Evolutionary conservation across 1,140 invertebrate genomes (phyloP).

Genomic region (Eurosta solidaginis): DNA sequence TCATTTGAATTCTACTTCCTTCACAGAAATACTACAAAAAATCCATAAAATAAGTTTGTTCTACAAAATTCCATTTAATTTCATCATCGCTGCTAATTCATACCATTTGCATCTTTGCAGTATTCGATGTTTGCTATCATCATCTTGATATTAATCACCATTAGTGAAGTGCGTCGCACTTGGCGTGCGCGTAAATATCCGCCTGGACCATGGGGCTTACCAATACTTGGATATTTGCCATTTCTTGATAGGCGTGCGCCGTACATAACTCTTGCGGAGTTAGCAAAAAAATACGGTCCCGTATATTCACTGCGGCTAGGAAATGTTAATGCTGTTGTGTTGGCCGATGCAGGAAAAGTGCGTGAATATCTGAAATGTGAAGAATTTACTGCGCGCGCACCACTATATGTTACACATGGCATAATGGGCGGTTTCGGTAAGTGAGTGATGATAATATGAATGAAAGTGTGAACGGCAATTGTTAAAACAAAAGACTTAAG

Average conservation of each 20-base stretch:
- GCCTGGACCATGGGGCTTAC: slow-evolving; percentile 78
- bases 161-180: not conserved
- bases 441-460: slow-evolving; percentile 32
- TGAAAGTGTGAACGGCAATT: slow-evolving; percentile 5
- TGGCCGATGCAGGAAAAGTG: slow-evolving; percentile 74
- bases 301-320: slow-evolving; percentile 77
- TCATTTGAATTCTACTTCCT: too few species aligned
- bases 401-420: slow-evolving; percentile 80
- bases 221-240: slow-evolving; percentile 77
- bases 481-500: slow-evolving; percentile 53
- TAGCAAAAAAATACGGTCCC: slow-evolving; percentile 71
- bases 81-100: not conserved
- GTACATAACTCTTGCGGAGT: slow-evolving; percentile 69
- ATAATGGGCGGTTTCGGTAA: slow-evolving; percentile 86
- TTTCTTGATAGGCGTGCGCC: slow-evolving; percentile 71
- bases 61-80: not conserved
- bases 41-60: too few species aligned
- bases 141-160: not conserved
- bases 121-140: not conserved
- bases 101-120: not conserved
- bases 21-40: too few species aligned
- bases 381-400: slow-evolving; percentile 72
- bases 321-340: slow-evolving; percentile 71
- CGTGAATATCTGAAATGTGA: slow-evolving; percentile 73
- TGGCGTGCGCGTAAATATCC: slow-evolving; percentile 61